Base-by-base conservation (phyloP, 2,888 invertebrate genomes). In the Perizoma affinitatum region DNA sequence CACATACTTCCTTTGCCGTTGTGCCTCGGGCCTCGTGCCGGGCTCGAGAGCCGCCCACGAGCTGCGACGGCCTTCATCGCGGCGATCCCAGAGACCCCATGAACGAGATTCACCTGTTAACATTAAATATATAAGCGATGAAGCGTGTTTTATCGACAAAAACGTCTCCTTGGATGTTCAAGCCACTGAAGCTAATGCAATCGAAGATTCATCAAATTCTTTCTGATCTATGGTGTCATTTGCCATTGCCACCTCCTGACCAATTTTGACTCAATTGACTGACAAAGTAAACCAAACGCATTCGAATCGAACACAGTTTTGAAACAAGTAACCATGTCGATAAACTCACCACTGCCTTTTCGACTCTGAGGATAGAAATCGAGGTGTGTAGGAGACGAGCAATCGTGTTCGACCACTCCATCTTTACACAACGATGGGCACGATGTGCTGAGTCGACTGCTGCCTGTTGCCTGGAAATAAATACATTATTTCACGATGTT, bases 31-130 rank as follows among this genome's bases (percentile, higher is more conserved):
- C 5, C 85, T 71, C 0, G 87, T 71, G 3, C 79, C 83, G 4
- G 92, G 92, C 80, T 97, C 97, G 60, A 96, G 92, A n/a, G 96
- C 97, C 5, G 97, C 96, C 97, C 97, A 97, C 68, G 97, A 97
- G 80, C 96, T 95, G 71, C 97, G 93, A 4, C 96, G 92, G 63
- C 94, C 92, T 63, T 94, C 93, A 74, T 94, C 93, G 34, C 89
- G 84, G 5, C 94, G 87, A 61, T 92, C 88, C 82, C 93, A 93
- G 22, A 93, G 78, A 59, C 93, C 87, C 89, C 93, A 92, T 63
- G 86, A 86, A 0, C 92, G 83, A 1, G 87, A 91, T 70, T 92
- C 93, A 4, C 92, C 92, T 88, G 73, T 0, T 61, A 5, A 38
- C 7, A 6, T 3, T 4, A 38, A 38, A 38, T 38, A 6, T 38